Evolutionary conservation across 1,140 invertebrate species (phyloP).

Genomic region (Aphelenchoides besseyi): DNA sequence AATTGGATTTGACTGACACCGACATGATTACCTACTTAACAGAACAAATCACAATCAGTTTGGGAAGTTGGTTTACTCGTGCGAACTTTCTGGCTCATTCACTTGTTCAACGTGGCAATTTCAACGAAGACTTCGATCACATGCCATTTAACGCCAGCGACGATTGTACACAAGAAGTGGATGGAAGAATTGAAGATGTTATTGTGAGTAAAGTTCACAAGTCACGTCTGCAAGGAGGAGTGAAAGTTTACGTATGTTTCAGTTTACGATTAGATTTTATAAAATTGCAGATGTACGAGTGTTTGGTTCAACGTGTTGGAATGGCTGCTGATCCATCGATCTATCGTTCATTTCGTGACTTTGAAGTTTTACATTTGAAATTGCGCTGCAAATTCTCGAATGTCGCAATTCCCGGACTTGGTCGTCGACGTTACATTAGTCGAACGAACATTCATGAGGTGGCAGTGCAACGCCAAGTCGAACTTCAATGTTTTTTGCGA

Average conservation of each 20-base stretch:
- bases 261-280: constrained; percentile 16
- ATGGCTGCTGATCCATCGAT: constrained; percentile 79
- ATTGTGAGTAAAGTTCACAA: constrained; percentile 86
- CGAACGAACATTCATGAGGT: constrained; percentile 12
- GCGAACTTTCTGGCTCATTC: constrained; percentile 68
- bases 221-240: constrained; percentile 81
- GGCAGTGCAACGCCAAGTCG: constrained; percentile 35
- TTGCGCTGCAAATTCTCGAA: constrained; percentile 68
- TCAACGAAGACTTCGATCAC: constrained; percentile 75
- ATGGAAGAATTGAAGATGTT: constrained; percentile 81
- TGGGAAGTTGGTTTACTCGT: constrained; percentile 50
- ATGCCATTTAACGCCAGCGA: constrained; percentile 81
- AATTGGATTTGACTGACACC: constrained; percentile 82
- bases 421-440: constrained; percentile 12
- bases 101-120: constrained; percentile 73
- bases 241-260: constrained; percentile 79
- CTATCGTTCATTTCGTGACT: constrained; percentile 90
- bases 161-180: constrained; percentile 74
- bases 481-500: constrained; percentile 41
- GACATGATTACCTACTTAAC: constrained; percentile 90
- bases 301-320: constrained; percentile 78
- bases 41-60: constrained; percentile 71
- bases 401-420: background rate
- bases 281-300: constrained; percentile 74
- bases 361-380: constrained; percentile 91